phyloP scores from a whole-genome alignment of 2,113 vertebrate species.

The Acrocephalus arundinaceus region DNA sequence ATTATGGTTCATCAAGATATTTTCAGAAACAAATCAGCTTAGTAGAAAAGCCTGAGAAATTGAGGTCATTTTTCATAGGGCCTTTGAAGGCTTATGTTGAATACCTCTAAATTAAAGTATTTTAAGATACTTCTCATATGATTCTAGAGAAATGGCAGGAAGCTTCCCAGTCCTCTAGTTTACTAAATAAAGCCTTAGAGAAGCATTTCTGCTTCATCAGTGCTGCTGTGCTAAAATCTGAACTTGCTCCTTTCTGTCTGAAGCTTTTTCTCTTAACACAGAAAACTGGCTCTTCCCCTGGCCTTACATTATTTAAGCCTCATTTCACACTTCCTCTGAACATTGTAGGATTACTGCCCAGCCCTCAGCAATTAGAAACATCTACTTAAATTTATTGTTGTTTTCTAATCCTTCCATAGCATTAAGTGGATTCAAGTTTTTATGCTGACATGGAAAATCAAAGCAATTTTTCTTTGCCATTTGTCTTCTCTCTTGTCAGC shows the following conservation, averaged over 20 bases:
- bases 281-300: background rate
- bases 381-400: background rate
- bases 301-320: background rate
- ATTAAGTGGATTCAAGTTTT: background rate
- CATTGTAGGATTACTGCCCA: background rate
- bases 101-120: background rate
- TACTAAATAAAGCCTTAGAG: background rate
- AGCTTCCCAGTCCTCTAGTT: background rate
- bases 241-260: background rate
- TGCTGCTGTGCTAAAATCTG: background rate
- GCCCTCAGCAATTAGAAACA: background rate
- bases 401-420: background rate
- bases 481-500: background rate
- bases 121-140: background rate
- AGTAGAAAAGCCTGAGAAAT: background rate
- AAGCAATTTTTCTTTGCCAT: background rate
- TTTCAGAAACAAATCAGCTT: constrained; percentile 11
- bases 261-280: background rate
- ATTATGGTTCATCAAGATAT: background rate
- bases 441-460: background rate
- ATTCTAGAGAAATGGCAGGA: background rate
- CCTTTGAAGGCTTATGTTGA: background rate
- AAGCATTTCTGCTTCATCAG: background rate
- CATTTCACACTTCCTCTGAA: background rate
- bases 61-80: background rate